Conservation (phyloP, 2,797 vertebrate genomes). For the Rhynchotus rufescens region DNA sequence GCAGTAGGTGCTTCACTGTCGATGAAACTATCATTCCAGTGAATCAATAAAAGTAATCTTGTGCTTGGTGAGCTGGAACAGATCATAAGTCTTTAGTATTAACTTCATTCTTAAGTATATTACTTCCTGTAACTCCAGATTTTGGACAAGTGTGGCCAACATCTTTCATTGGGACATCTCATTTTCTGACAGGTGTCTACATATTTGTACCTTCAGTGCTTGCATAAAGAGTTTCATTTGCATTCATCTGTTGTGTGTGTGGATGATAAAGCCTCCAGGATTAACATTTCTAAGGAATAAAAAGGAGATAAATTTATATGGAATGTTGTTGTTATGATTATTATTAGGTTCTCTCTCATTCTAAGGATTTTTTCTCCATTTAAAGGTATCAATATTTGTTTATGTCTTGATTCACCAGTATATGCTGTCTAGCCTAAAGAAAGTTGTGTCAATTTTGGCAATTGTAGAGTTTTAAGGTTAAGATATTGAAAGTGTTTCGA, state of each 20-base stretch:
- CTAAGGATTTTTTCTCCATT: neutral
- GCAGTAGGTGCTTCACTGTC: neutral
- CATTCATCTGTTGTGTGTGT: too few species aligned
- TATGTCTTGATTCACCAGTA: neutral
- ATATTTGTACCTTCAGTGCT: neutral
- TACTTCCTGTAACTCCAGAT: rapidly evolving
- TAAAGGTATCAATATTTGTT: neutral
- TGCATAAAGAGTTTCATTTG: neutral
- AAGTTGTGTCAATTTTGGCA: neutral
- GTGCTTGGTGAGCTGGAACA: neutral
- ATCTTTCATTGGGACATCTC: rapidly evolving
- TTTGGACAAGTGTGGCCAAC: neutral
- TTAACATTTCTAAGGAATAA: neutral
- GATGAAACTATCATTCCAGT: neutral
- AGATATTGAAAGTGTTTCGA: neutral
- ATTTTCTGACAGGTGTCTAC: neutral
- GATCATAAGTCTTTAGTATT: neutral
- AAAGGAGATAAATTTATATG: neutral
- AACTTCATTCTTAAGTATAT: neutral
- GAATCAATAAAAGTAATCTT: neutral
- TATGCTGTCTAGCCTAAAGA: neutral
- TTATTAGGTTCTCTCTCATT: neutral
- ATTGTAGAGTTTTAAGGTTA: neutral
- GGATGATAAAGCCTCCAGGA: neutral
- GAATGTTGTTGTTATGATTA: neutral